Evolutionary conservation across 2,888 invertebrate genomes (phyloP), one percentile per base, ranked within the genome.

Genomic region (Phengaris alcon): DNA sequence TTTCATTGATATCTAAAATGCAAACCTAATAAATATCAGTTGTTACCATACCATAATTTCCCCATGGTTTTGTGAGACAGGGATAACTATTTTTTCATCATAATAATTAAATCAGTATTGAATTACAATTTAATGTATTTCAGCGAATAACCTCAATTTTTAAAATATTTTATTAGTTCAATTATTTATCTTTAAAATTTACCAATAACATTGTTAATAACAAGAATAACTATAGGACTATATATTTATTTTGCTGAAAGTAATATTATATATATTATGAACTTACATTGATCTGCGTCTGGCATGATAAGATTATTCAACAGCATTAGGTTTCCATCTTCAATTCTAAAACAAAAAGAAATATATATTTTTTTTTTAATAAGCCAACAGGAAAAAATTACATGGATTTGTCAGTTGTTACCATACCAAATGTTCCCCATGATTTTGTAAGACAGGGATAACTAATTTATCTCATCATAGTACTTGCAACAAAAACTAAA

Each of bases 381-480:
- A 22, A 22, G 35, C 2, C 3, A 3, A 4, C 10, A 22, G 0
- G 3, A 44, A 10, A 12, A 35, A 64, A 12, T 44, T 8, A 57
- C 22, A 13, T 9, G 44, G 7, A 51, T 57, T n/a, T 46, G 72
- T 84, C 84, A 84, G 84, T 80, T 79, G 81, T 86, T 87, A 87
- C 87, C 86, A 87, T 85, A 87, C 86, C 86, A 86, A 84, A 83
- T 78, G 82, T 80, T 87, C 87, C 85, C 87, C 87, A 87, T 77
- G 85, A 76, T 80, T 83, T 79, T 76, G 87, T 87, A 83, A 86
- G 87, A 84, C 87, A 87, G 87, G 87, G 87, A 87, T 87, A 87
- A 87, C 87, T 86, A 81, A 83, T 82, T 77, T 82, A 81, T 75
- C 79, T 87, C 86, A 87, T 86, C 87, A 87, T 85, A 15, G 35